These are phyloP conservation scores for Apteryx owenii DNA, from an alignment of 2,113 vertebrate genomes.

Conservation along the genomic window DNA sequence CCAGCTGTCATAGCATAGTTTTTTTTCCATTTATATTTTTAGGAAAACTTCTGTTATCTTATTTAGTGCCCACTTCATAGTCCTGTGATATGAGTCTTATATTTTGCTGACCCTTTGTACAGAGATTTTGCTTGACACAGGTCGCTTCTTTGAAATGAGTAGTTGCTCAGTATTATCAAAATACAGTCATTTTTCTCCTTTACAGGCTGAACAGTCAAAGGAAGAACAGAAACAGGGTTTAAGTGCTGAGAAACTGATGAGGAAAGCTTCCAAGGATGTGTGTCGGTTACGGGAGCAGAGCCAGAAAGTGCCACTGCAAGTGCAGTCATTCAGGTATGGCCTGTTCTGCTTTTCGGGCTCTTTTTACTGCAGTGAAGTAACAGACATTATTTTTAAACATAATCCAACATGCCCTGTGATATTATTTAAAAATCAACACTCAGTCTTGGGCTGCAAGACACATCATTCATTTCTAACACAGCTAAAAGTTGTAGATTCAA, in stretches of 20 bases:
- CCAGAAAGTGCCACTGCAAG: conserved; percentile 84
- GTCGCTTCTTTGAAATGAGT: neutral
- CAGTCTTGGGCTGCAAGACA: neutral
- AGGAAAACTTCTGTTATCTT: neutral
- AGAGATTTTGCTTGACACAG: neutral
- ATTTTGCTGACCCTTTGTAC: neutral
- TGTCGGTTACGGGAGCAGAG: conserved; percentile 86
- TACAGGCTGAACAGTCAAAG: conserved; percentile 84
- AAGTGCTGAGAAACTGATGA: conserved; percentile 84
- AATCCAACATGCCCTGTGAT: neutral
- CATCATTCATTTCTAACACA: neutral
- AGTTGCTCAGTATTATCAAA: neutral
- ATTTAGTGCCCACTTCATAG: rapidly evolving
- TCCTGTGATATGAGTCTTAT: neutral
- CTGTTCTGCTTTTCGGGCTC: neutral
- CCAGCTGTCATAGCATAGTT: neutral
- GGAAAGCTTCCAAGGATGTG: conserved; percentile 85
- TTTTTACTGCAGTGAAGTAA: neutral
- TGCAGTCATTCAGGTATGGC: conserved; percentile 86
- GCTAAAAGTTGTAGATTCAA: neutral
- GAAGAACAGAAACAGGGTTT: conserved; percentile 82
- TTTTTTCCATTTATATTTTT: neutral
- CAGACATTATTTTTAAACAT: neutral
- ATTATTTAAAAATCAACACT: neutral
- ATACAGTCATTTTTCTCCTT: neutral